Evolutionary conservation across 2,113 vertebrate genomes (phyloP).

Genomic region (Nycticryphes semicollaris): DNA sequence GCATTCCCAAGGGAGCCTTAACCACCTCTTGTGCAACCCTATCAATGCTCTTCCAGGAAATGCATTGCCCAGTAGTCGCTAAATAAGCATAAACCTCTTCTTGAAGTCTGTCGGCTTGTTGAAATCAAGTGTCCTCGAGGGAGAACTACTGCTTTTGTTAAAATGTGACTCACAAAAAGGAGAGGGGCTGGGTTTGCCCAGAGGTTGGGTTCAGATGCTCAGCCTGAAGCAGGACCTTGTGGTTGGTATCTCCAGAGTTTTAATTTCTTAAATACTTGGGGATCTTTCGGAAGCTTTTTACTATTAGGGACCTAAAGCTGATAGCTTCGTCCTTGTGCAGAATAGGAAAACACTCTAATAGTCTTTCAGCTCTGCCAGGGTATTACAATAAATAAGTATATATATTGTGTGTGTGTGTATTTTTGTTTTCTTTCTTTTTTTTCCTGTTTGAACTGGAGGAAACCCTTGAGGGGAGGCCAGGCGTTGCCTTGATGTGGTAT

Average conservation of each 20-base stretch:
- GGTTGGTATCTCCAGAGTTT: neutral
- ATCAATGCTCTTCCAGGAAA: neutral
- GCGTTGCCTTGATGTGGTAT: rapidly evolving
- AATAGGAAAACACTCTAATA: neutral
- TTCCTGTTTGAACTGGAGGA: neutral
- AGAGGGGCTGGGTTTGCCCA: neutral
- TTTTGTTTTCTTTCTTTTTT: no score
- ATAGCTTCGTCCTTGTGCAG: neutral
- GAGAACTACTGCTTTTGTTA: neutral
- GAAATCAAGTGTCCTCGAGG: neutral
- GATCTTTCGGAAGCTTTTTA: neutral
- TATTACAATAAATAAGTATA: neutral
- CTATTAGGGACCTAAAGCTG: neutral
- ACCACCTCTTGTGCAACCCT: neutral
- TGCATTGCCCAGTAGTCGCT: neutral
- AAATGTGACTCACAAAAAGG: neutral
- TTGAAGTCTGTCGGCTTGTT: rapidly evolving
- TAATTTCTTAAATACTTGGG: neutral
- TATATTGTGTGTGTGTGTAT: no score
- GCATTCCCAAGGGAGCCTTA: neutral
- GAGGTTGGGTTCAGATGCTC: neutral
- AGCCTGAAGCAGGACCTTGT: neutral
- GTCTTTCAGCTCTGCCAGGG: neutral
- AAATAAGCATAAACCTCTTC: neutral
- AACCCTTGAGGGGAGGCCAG: neutral